These are phyloP conservation scores for Ophiodon elongatus DNA, from an alignment of 2,113 vertebrate species.

Conservation along the genomic window DNA sequence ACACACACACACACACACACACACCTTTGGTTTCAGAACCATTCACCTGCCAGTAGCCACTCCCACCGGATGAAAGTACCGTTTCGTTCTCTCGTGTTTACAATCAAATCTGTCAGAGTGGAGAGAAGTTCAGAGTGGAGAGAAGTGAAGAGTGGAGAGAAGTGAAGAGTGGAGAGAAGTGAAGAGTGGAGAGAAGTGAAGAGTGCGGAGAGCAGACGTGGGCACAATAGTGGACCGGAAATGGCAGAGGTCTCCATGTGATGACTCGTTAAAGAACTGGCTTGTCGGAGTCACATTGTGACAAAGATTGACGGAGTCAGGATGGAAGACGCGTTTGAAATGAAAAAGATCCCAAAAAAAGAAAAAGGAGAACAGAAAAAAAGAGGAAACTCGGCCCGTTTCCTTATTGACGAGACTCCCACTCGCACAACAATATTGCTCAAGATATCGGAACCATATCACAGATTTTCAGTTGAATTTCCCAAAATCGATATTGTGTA, in stretches of 20 bases:
- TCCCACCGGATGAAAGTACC: neutral
- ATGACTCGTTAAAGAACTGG: neutral
- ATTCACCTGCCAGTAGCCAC: conserved; percentile 1
- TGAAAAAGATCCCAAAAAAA: neutral
- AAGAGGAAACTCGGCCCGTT: neutral
- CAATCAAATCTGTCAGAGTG: conserved; percentile 53
- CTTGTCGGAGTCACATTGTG: neutral
- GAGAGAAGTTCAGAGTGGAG: neutral
- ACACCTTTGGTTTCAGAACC: conserved; percentile 67
- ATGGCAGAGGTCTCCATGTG: neutral
- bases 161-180: neutral
- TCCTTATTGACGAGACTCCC: neutral
- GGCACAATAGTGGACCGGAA: neutral
- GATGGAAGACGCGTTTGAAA: neutral
- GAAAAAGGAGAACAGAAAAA: neutral
- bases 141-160: neutral
- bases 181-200: neutral
- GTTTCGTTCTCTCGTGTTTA: conserved; percentile 1
- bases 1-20: neutral
- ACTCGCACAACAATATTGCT: neutral
- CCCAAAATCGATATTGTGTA: no score
- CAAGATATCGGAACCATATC: neutral
- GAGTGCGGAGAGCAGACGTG: neutral
- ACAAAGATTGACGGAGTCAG: neutral
- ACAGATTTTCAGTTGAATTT: neutral